A percentile compares a stretch with the other conserved stretches of the same genome.
These are phyloP conservation scores for Promerops cafer DNA, from an alignment of 2,113 vertebrate genomes.

Conservation along the genomic window DNA sequence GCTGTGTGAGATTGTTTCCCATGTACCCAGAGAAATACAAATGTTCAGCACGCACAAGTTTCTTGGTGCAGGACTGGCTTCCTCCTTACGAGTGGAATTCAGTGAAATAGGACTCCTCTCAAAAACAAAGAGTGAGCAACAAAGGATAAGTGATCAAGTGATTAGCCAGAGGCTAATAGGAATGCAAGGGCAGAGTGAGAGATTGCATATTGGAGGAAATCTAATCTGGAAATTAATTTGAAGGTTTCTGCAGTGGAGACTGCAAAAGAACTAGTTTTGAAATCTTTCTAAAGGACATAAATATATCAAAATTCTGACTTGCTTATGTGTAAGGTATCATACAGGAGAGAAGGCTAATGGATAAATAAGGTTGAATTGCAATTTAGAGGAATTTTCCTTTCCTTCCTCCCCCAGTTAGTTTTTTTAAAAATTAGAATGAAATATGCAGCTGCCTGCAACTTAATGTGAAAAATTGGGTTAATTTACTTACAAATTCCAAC, in stretches of 20 bases:
- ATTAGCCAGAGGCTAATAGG: slow-evolving; percentile 74
- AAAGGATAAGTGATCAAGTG: slow-evolving; percentile 71
- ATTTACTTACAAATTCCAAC: not conserved
- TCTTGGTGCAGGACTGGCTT: slow-evolving; percentile 43
- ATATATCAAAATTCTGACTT: slow-evolving; percentile 31
- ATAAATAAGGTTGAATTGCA: not conserved
- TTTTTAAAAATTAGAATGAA: not conserved
- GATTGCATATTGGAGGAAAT: slow-evolving; percentile 71
- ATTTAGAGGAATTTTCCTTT: not conserved
- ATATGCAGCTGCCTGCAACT: not conserved
- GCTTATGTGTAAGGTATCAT: not conserved
- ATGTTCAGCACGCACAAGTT: slow-evolving; percentile 26
- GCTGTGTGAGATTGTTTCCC: not conserved
- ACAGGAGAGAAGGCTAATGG: not conserved
- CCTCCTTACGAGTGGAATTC: slow-evolving; percentile 41
- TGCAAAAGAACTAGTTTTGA: slow-evolving; percentile 33
- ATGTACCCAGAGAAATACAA: not conserved
- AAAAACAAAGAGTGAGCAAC: slow-evolving; percentile 68
- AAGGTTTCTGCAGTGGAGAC: slow-evolving; percentile 58
- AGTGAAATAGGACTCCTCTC: slow-evolving; percentile 66
- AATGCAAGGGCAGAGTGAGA: slow-evolving; percentile 71
- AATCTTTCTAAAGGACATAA: slow-evolving; percentile 54
- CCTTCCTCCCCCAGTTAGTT: not conserved
- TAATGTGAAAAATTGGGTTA: slow-evolving; percentile 7
- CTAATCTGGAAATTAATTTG: slow-evolving; percentile 66